Percentiles rank a stretch among this genome's conserved stretches.
These are phyloP conservation scores for Corynorhinus townsendii DNA, from an alignment of 2,113 vertebrate genomes.

Conservation along the genomic window DNA sequence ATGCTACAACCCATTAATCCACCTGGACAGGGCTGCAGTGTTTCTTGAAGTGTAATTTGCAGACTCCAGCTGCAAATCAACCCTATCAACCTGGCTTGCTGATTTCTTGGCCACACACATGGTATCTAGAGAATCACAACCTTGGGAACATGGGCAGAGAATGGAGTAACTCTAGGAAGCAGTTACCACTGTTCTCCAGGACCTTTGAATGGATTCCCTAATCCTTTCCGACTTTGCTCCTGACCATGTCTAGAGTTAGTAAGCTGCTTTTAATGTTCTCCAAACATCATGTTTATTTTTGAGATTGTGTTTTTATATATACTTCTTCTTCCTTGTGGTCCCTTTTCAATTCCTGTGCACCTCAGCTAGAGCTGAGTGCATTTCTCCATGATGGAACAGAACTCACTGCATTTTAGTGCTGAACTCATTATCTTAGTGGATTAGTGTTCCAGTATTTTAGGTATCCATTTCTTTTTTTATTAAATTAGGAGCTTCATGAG, in stretches of 20 bases:
- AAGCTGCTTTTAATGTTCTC: background rate
- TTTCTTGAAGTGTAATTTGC: background rate
- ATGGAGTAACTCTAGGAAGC: background rate
- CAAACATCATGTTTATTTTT: background rate
- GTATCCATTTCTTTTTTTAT: background rate
- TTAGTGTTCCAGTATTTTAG: background rate
- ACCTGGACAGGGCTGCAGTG: background rate
- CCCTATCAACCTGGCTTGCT: background rate
- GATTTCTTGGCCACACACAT: background rate
- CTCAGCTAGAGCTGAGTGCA: background rate
- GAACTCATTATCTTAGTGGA: background rate
- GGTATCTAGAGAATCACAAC: background rate
- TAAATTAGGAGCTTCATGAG: background rate
- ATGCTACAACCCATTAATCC: background rate
- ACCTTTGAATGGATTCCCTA: background rate
- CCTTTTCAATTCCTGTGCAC: background rate
- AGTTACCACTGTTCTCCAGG: background rate
- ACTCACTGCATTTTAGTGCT: background rate
- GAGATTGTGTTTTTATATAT: background rate
- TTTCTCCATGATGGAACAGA: background rate
- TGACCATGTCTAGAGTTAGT: background rate
- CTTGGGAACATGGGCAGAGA: accelerated
- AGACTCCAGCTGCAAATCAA: background rate
- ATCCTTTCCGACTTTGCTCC: background rate
- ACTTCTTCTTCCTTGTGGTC: background rate